phyloP scores from a whole-genome alignment of 2,888 invertebrate species.

The Pegoplata infirma region DNA sequence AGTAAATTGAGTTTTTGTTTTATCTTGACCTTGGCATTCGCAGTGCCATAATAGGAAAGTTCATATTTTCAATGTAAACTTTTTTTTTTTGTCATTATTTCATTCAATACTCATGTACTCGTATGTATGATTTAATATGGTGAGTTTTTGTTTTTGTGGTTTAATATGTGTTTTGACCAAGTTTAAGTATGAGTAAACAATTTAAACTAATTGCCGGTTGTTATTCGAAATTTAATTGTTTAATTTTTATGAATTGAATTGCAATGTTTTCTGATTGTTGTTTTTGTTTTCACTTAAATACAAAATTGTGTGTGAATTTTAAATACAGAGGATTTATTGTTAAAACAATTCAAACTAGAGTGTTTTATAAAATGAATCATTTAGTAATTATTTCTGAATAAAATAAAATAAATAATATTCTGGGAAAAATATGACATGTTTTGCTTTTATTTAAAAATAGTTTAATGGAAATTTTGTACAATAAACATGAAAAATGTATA shows the following conservation, averaged over 20 bases:
- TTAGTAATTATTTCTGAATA: not conserved
- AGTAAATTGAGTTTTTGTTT: not conserved
- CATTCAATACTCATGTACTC: conserved; percentile 4
- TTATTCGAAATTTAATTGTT: conserved; percentile 7
- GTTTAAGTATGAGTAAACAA: conserved; percentile 34
- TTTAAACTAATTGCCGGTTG: conserved; percentile 53
- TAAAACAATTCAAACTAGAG: not conserved
- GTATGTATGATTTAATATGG: conserved; percentile 12
- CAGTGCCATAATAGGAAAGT: conserved; percentile 57
- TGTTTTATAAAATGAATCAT: not conserved
- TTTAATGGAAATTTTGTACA: not conserved
- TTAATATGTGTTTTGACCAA: conserved; percentile 19
- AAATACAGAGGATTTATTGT: not conserved
- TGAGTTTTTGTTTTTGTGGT: conserved; percentile 20
- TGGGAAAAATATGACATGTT: not conserved
- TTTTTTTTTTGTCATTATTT: conserved; percentile 24
- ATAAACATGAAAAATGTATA: too few species aligned
- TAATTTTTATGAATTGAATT: not conserved
- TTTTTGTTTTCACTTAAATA: not conserved
- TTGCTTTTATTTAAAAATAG: not conserved
- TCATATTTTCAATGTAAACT: conserved; percentile 54
- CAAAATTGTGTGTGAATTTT: not conserved
- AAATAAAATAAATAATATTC: not conserved
- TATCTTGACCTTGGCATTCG: conserved; percentile 57
- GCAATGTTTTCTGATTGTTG: not conserved